phyloP scores from a whole-genome alignment of 2,888 invertebrate species.

The Acanthosepion lycidas region DNA sequence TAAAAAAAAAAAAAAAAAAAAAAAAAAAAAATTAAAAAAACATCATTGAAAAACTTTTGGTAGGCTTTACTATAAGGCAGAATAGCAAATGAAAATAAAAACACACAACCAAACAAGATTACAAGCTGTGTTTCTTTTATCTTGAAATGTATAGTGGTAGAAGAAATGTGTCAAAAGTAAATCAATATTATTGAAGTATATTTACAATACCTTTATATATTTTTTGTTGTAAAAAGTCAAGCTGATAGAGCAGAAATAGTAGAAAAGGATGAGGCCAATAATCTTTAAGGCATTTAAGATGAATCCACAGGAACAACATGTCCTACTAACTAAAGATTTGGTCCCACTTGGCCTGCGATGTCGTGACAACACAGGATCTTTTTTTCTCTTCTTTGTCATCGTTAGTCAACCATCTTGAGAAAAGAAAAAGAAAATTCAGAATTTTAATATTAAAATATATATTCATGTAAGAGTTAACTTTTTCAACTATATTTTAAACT shows the following conservation, averaged over 20 bases:
- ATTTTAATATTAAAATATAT: not conserved
- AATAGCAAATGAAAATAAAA: too few species aligned
- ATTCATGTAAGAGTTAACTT: not conserved
- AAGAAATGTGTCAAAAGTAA: too few species aligned
- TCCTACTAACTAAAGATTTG: not conserved
- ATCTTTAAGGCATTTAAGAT: slow-evolving; percentile 66
- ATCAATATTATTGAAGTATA: too few species aligned
- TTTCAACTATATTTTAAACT: too few species aligned
- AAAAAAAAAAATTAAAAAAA: too few species aligned
- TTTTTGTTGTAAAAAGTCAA: slow-evolving; percentile 97
- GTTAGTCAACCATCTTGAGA: not conserved
- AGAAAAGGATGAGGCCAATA: slow-evolving; percentile 82
- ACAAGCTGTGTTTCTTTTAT: too few species aligned
- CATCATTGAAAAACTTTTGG: too few species aligned
- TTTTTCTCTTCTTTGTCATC: slow-evolving; percentile 36
- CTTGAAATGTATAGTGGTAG: too few species aligned
- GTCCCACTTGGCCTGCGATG: not conserved
- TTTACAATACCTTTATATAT: slow-evolving; percentile 83
- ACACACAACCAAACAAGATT: too few species aligned
- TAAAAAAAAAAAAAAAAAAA: too few species aligned
- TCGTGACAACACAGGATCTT: not conserved
- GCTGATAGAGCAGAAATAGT: slow-evolving; percentile 93
- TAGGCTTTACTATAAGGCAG: too few species aligned
- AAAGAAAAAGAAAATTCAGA: not conserved
- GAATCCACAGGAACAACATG: not conserved